Conservation (phyloP, 2,888 invertebrate species). For the Dendrolimus pini region DNA sequence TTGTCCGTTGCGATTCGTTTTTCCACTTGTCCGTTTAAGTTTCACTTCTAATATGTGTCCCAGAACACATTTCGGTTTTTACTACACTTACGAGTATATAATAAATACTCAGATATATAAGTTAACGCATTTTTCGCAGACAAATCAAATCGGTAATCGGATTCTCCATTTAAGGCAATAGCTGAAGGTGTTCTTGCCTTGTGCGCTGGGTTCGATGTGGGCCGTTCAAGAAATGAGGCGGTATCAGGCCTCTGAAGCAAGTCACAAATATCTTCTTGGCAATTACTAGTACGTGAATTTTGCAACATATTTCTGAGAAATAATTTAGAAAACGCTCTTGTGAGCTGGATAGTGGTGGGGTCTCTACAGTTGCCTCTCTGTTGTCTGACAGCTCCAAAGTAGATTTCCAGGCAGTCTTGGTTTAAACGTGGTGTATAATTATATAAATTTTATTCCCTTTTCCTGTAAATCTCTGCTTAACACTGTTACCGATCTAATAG, state of each 20-base stretch:
- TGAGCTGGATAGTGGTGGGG: conserved; percentile 12
- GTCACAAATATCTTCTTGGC: conserved; percentile 4
- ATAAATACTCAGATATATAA: conserved; percentile 1
- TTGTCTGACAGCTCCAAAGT: conserved; percentile 8
- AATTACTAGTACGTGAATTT: conserved; percentile 6
- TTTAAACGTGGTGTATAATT: conserved; percentile 13
- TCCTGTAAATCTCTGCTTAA: conserved; percentile 10
- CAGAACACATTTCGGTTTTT: no score
- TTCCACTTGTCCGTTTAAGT: no score
- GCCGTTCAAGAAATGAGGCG: no score
- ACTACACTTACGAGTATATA: conserved; percentile 1
- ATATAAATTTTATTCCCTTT: conserved; percentile 9
- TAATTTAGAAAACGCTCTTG: conserved; percentile 11
- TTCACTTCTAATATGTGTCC: no score
- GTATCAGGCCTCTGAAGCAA: no score
- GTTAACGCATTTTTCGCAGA: conserved; percentile 1
- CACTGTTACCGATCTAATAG: conserved; percentile 10
- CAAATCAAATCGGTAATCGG: conserved; percentile 3
- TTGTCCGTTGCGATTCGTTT: no score
- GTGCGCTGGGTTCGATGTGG: no score
- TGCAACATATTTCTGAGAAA: conserved; percentile 2
- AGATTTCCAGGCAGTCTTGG: conserved; percentile 10
- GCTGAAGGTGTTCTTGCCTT: not conserved
- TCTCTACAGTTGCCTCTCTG: conserved; percentile 8
- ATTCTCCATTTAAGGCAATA: conserved; percentile 4